Base-by-base conservation (phyloP, 2,888 invertebrate species). In the Oxystoma pomonae region DNA sequence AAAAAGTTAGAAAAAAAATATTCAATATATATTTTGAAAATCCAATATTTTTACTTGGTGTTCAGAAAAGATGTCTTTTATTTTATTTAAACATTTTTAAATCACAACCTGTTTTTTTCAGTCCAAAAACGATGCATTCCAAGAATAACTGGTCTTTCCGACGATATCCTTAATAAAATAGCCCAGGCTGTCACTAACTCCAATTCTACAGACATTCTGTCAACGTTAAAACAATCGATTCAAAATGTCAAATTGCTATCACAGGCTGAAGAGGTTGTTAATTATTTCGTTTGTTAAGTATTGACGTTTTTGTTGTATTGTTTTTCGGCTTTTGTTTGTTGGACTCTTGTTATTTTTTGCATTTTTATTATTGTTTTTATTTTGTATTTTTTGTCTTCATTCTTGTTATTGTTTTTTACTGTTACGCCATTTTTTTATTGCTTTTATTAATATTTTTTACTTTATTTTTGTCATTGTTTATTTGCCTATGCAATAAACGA, bases 91-190 rank as follows among this genome's bases (percentile, higher is more conserved):
- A 35, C 35, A 35, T 7, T 35, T 35, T 35, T 7, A 12, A 35
- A 7, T 7, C 35, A 16, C 20, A 58, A 12, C 22, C 60, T 53
- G 16, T 57, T 3, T 57, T 16, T 75, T 75, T 65, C 81, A 82
- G 84, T 86, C 70, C 76, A 83, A 58, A 81, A 83, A 55, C 78
- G 86, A 63, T 87, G 87, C 69, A 76, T 87, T 64, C 86, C 86
- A 12, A 70, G 67, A 3, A 60, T 74, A 57, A 53, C 16, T 16
- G 16, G 20, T 2, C 50, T 69, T 20, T 55, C 59, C 9, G 20
- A 62, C 18, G 16, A 16, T 1, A 2, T 49, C 17, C n/a, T n/a
- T n/a, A 51, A 35, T 19, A 60, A 21, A 9, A 5, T 53, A 19
- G 19, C 67, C 16, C 56, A 53, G 52, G 57, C 57, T 7, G 49